Base-by-base conservation (phyloP, 2,888 invertebrate genomes). In the Dynastes tityus region DNA sequence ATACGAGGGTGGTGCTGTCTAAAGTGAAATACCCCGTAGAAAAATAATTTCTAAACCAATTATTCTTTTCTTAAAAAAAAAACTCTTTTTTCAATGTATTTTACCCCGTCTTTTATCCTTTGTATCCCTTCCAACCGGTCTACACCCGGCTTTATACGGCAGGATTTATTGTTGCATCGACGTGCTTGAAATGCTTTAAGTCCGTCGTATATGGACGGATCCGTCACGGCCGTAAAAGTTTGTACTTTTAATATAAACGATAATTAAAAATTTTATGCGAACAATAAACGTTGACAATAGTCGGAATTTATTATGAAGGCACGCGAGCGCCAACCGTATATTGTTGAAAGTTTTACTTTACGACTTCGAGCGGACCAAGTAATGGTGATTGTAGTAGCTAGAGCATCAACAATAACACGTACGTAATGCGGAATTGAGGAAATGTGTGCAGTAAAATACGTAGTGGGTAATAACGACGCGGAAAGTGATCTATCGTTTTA, bases 221-320 rank as follows among this genome's bases (percentile, higher is more conserved):
- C 27, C 40, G 32, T 55, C 55, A 61, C 11, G 11, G 40, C 29
- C 29, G 51, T 58, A 40, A 73, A 58, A 73, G 73, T 73, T 71
- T 71, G 55, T 37, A 58, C 63, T 61, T 74, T 74, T 74, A 74
- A 74, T 74, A 58, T 65, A 64, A 76, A 76, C 61, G 76, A 76
- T 76, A 76, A 76, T 76, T 76, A 76, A 76, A 76, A 64, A 76
- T 65, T 76, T 76, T 65, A 76, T 65, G 65, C 55, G 53, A 40
- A 67, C 64, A 67, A 51, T 76, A 76, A 65, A 76, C 45, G 55
- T 58, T 49, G 49, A 67, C 67, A 73, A 70, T 70, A 53, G 53
- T 53, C 8, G 49, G 49, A 45, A 45, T 67, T 67, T 67, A 67
- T 67, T 67, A 22, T 67, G 16, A 11, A 45, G 49, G 16, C 67